Base-by-base conservation (phyloP, 2,888 invertebrate genomes). In the Cephalotes varians region DNA sequence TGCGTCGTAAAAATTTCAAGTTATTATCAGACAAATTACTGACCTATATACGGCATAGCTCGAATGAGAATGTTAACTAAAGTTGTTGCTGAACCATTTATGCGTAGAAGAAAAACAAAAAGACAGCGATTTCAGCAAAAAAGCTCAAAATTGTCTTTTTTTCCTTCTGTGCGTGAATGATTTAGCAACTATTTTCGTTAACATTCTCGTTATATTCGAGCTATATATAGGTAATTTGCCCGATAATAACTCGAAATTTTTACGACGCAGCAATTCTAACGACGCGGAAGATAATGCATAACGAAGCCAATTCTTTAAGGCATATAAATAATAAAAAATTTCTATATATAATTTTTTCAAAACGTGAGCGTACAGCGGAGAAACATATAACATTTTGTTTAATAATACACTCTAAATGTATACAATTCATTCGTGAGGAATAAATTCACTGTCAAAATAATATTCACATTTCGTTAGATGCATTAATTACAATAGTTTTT, bases 181-280 rank as follows among this genome's bases (percentile, higher is more conserved):
- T 34, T 62, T 62, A 64, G 31, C 44, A 21, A 28, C 2, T 25
- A 49, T 25, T 40, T 51, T 49, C 15, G n/a, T 74, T 74, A 37
- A 28, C 34, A 25, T 74, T 31, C n/a, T 10, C 47, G 3, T 18
- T 74, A 10, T 44, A 44, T 7, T 28, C 28, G 56, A 28, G 56
- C 5, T 6, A n/a, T 18, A 64, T 64, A 25, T 37, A 76, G 76
- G 51, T 76, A 76, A 76, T 64, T 76, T 76, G 51, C 76, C 15
- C 28, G 49, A 76, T 64, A 51, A 62, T 64, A 51, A 73, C 25
- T 49, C 25, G 15, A 51, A 51, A 40, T 64, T 64, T 64, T 51
- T 76, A 76, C 65, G 37, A 76, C 76, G 10, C 51, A 76, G 76
- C 76, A 51, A 64, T 76, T 76, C 64, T 25, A 28, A 64, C 73